Evolutionary conservation across 2,113 vertebrate genomes (phyloP), one percentile per base, ranked within the genome.

Genomic region (Callopanchax toddi): DNA sequence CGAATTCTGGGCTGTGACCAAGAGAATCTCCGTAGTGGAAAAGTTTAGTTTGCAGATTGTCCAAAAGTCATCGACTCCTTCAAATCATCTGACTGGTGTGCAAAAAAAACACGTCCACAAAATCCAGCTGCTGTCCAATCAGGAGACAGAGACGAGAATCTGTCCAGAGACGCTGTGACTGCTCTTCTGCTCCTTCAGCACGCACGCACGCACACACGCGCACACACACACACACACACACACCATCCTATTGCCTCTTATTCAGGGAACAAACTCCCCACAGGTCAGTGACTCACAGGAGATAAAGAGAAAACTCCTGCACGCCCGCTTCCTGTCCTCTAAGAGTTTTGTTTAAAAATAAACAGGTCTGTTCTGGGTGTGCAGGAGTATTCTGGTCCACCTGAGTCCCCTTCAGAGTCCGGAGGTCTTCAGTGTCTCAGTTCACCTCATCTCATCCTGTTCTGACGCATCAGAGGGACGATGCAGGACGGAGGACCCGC

Each of bases 391-490:
- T 65, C 60, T 49, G 20, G 23, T 71, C 45, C 64, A 52, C 49
- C 55, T 57, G 65, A 73, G 67, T 74, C 16, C 60, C 23, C 62
- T 54, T 68, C 52, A 39, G 23, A 36, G 63, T 43, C 49, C 5
- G 22, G 60, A 74, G 51, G 45, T 50, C 54, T 55, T 40, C 1
- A 22, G 48, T 16, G 59, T 49, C 20, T n/a, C 18, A 1, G 3
- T 29, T 46, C 82, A 40, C 49, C 84, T 97, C 95, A 97, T 93
- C 93, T 94, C 84, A 94, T 91, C 52, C 95, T 89, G 83, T 98
- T 94, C 81, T 96, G 95, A 42, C 96, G 91, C 96, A 98, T 97
- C 67, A 97, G 93, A 13, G 96, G 96, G 53, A 97, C 94, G 16
- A 98, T 97, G 91, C 94, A 94, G 58, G 96, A 91, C 0, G 96